phyloP scores from a whole-genome alignment of 2,113 vertebrate genomes.

The Excalfactoria chinensis region DNA sequence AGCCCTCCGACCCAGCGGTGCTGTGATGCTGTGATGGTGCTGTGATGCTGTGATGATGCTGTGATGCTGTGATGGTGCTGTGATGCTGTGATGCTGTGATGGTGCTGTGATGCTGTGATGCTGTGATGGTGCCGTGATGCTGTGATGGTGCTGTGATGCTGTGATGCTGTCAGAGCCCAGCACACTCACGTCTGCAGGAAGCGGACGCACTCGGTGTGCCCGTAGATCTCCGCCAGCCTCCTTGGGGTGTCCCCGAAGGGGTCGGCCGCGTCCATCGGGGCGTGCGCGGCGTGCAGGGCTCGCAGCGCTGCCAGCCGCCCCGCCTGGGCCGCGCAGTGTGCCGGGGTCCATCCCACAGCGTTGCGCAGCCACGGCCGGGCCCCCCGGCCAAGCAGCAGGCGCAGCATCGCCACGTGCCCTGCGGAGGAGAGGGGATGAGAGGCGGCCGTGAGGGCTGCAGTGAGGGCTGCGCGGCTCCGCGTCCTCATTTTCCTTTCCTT shows the following conservation, averaged over 20 bases:
- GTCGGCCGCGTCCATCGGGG: conserved; percentile 84
- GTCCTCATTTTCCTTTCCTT: too few species aligned
- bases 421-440: not conserved
- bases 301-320: conserved; percentile 83
- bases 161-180: too few species aligned
- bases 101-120: too few species aligned
- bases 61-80: too few species aligned
- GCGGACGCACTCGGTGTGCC: conserved; percentile 83
- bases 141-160: too few species aligned
- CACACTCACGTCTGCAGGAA: conserved; percentile 86
- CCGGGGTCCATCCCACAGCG: conserved; percentile 86
- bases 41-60: too few species aligned
- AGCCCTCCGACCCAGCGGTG: too few species aligned
- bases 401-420: conserved; percentile 83
- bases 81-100: too few species aligned
- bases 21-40: too few species aligned
- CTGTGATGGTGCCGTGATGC: too few species aligned
- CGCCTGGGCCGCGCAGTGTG: conserved; percentile 87
- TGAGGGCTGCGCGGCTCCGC: too few species aligned
- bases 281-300: conserved; percentile 83
- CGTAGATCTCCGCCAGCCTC: conserved; percentile 88
- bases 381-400: conserved; percentile 84
- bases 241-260: conserved; percentile 86
- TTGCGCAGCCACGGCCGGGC: conserved; percentile 85
- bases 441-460: not conserved